Conservation (phyloP, 2,113 vertebrate species). For the Numenius arquata region DNA sequence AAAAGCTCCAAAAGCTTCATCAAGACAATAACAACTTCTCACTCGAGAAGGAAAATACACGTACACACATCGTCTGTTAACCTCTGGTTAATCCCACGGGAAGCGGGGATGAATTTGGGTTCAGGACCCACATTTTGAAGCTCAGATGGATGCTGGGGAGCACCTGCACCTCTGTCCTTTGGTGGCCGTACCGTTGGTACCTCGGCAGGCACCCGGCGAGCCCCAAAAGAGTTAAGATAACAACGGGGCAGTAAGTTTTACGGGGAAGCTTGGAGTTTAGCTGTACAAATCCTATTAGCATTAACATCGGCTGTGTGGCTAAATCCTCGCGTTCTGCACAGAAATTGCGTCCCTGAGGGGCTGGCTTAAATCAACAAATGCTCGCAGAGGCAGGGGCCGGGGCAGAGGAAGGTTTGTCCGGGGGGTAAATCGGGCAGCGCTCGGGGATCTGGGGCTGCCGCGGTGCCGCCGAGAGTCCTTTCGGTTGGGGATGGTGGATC, state of each 20-base stretch:
- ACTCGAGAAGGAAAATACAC: too few relatives aligned
- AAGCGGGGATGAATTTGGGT: accelerated
- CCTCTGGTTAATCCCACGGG: neutral
- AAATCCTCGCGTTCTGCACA: constrained; percentile 38
- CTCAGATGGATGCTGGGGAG: neutral
- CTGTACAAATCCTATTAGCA: constrained; percentile 37
- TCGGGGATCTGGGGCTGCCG: neutral
- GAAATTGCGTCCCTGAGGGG: constrained; percentile 1
- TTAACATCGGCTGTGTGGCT: neutral
- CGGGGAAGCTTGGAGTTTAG: neutral
- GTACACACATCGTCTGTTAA: accelerated
- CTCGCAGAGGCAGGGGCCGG: neutral
- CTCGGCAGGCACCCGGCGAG: neutral
- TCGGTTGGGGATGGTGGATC: neutral
- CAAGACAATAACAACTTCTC: neutral
- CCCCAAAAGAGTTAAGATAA: neutral
- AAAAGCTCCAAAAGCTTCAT: neutral
- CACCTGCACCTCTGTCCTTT: neutral
- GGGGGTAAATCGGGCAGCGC: neutral
- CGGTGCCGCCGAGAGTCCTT: neutral
- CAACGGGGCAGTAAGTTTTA: neutral
- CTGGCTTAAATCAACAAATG: constrained; percentile 10
- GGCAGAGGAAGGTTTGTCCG: neutral
- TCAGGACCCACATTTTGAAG: neutral
- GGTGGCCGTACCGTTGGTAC: too few relatives aligned